Evolutionary conservation across 2,113 vertebrate species (phyloP), one percentile per base, ranked within the genome.

Genomic region (Monopterus albus): DNA sequence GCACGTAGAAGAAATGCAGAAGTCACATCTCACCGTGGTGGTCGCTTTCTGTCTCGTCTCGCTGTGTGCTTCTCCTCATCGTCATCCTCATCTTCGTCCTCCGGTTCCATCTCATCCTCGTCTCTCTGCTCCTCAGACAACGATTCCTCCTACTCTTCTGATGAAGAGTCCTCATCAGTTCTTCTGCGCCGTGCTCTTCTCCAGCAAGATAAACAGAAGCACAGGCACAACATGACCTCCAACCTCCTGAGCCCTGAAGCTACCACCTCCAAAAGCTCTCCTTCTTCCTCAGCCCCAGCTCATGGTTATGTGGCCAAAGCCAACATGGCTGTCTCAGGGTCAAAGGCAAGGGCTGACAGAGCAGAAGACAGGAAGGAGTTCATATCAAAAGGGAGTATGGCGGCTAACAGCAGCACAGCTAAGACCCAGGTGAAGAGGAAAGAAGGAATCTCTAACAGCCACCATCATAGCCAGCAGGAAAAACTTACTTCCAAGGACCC

Each of bases 41-140:
- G 96, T 0, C 95, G 95, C 72, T 98, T 98, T 71, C 94, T 97
- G 36, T 93, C 96, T 33, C 95, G 94, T 42, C 94, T 97, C 10
- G 92, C 96, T 0, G 91, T 94, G 63, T 98, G 96, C 9, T 98
- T 96, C 8, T 96, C 98, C 0, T 98, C 97, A 2, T 98, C 97
- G 0, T 96, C 95, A 10, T 98, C 97, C 0, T 97, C 97, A 71
- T 95, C 95, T 15, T 95, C 96, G 2, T 98, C 96, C 21, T 98
- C 97, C 0, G 96, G 96, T 59, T 98, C 97, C 31, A 57, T 95
- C 76, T 98, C 96, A 82, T 97, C 96, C n/a, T 98, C 98, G 35
- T 97, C 96, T 75, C 90, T 97, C 70, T 98, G 95, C 85, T 99
- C 98, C 47, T 97, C 97, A 0, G 96, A 98, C 81, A 98, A 99